A percentile compares a stretch with the other conserved stretches of the same genome.
phyloP scores from a whole-genome alignment of 2,113 vertebrate species.

The Entelurus aequoreus region DNA sequence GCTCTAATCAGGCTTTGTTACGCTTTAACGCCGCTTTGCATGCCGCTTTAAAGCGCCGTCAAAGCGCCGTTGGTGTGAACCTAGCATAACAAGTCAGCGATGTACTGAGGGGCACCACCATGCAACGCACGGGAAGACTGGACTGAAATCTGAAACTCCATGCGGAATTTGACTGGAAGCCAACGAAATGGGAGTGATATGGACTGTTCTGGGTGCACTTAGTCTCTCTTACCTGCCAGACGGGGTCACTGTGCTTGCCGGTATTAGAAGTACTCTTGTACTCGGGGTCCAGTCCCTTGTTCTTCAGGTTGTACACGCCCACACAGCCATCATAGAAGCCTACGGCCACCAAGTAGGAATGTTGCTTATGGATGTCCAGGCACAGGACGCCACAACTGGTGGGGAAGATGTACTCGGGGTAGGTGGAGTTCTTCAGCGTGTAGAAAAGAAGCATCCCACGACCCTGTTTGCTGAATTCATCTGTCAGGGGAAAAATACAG shows the following conservation, averaged over 20 bases:
- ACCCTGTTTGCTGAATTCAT: constrained; percentile 84
- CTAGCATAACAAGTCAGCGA: no score
- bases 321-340: constrained; percentile 89
- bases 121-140: no score
- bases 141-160: no score
- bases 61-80: no score
- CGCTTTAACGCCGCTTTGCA: no score
- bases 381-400: constrained; percentile 81
- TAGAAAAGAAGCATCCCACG: constrained; percentile 84
- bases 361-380: constrained; percentile 79
- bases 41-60: no score
- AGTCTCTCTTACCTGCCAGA: constrained; percentile 86
- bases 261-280: constrained; percentile 76
- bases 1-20: no score
- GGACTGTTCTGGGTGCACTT: no score
- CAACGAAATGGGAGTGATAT: no score
- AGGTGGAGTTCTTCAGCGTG: constrained; percentile 83
- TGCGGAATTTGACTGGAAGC: no score
- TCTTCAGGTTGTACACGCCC: constrained; percentile 85
- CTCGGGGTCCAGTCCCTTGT: constrained; percentile 62
- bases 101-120: no score
- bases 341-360: constrained; percentile 77
- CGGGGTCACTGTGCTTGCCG: constrained; percentile 87
- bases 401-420: constrained; percentile 81
- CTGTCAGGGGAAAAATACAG: constrained; percentile 44